Evolutionary conservation across 2,888 invertebrate genomes (phyloP).

Genomic region (Panzeria rudis): DNA sequence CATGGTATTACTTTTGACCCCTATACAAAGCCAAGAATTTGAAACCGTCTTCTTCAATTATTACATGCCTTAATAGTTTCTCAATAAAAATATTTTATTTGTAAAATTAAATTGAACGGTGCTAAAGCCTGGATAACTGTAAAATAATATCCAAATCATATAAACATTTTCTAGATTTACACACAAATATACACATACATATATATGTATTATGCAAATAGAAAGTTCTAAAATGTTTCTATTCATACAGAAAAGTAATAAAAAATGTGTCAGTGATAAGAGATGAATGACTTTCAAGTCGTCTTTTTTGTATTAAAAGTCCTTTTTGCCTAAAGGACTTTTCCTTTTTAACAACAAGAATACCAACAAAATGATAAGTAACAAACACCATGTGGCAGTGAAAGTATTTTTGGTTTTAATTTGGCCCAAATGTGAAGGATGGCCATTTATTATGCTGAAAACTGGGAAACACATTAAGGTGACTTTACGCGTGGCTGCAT

Average conservation of each 20-base stretch:
- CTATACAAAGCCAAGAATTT: too few species aligned
- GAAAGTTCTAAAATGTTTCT: background rate
- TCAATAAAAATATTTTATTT: too few species aligned
- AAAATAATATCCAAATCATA: background rate
- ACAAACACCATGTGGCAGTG: constrained; percentile 73
- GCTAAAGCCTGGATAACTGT: background rate
- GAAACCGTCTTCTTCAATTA: too few species aligned
- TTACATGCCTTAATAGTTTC: too few species aligned
- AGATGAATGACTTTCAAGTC: constrained; percentile 59
- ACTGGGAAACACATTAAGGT: constrained; percentile 68
- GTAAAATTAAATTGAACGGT: too few species aligned
- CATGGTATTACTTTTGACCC: too few species aligned
- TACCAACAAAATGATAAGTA: constrained; percentile 52
- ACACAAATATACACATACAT: background rate
- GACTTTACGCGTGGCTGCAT: constrained; percentile 70
- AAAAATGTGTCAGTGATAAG: constrained; percentile 74
- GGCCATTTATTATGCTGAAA: constrained; percentile 64
- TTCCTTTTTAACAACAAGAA: constrained; percentile 58
- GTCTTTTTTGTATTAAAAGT: constrained; percentile 38
- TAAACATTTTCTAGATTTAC: background rate
- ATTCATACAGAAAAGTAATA: constrained; percentile 73
- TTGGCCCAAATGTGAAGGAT: constrained; percentile 75
- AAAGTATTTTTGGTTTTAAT: constrained; percentile 77
- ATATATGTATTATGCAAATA: background rate
- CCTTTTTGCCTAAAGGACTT: constrained; percentile 69